Base-by-base conservation (phyloP, 2,113 vertebrate species). In the Rhineura floridana region DNA sequence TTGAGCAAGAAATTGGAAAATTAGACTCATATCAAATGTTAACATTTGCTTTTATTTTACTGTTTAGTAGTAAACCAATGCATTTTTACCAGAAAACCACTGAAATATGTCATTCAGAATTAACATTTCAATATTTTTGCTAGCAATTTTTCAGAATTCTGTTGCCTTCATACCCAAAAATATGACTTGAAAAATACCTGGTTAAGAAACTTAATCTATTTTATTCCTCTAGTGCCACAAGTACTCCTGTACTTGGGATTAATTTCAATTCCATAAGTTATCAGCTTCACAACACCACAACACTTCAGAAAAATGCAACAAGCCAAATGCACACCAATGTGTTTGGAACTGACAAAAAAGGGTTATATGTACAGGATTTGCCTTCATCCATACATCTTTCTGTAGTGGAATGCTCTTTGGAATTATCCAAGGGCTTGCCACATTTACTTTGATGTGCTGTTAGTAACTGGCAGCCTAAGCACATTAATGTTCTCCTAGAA, bases 271-370 rank as follows among this genome's bases (percentile, higher is more conserved):
- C 2, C 19, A 82, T 88, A 63, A 28, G 30, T 12, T 52, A 72
- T 86, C 2, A 72, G 78, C 36, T 78, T 44, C 62, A 69, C 39
- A 55, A 23, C 28, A n/a, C 76, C 5, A 21, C 42, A 86, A 30
- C 33, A 84, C 42, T 13, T 81, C 44, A 81, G 76, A 84, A 39
- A 89, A 89, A 5, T 81, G n/a, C 77, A 90, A 30, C n/a, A n/a
- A n/a, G n/a, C n/a, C n/a, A n/a, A n/a, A n/a, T 70, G 39, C 15
- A 59, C 72, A 30, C 36, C 87, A 89, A 44, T 55, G 65, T 91
- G 36, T 12, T 81, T 78, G 13, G 1, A 28, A 65, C 4, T 90
- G 91, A 69, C 0, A 69, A 83, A 42, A 73, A 85, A 30, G n/a
- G n/a, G n/a, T 85, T 77, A 88, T 62, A 65, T 69, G 7, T 42